Evolutionary conservation across 2,113 vertebrate species (phyloP).

Genomic region (Clarias gariepinus): DNA sequence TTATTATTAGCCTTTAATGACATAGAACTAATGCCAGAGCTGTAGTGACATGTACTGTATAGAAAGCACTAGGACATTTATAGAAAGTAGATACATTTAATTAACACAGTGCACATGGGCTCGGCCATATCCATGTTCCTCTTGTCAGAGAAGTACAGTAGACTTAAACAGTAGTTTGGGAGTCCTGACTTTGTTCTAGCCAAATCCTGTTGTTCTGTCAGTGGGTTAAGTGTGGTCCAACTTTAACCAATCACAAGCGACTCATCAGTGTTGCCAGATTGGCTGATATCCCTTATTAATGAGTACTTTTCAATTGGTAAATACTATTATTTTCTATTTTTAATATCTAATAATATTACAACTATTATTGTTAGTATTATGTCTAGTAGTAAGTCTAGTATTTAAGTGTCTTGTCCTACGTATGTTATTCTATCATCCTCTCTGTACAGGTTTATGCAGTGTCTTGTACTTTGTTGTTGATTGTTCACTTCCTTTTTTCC

Average conservation of each 20-base stretch:
- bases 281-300: background rate
- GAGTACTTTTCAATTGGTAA: background rate
- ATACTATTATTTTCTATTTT: background rate
- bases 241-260: slow-evolving; percentile 1
- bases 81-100: background rate
- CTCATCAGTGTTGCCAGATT: background rate
- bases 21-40: too few species aligned
- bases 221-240: slow-evolving; percentile 30
- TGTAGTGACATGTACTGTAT: too few species aligned
- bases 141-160: background rate
- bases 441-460: background rate
- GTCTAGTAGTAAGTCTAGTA: background rate
- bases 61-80: too few species aligned
- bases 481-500: background rate
- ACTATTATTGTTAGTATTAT: background rate
- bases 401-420: background rate
- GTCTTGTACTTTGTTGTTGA: background rate
- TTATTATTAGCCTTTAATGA: too few species aligned
- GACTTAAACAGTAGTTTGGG: background rate
- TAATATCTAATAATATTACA: background rate
- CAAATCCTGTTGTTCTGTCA: background rate
- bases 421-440: background rate
- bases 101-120: background rate
- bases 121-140: background rate
- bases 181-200: background rate